phyloP scores from a whole-genome alignment of 2,113 vertebrate genomes.

The Burhinus oedicnemus region DNA sequence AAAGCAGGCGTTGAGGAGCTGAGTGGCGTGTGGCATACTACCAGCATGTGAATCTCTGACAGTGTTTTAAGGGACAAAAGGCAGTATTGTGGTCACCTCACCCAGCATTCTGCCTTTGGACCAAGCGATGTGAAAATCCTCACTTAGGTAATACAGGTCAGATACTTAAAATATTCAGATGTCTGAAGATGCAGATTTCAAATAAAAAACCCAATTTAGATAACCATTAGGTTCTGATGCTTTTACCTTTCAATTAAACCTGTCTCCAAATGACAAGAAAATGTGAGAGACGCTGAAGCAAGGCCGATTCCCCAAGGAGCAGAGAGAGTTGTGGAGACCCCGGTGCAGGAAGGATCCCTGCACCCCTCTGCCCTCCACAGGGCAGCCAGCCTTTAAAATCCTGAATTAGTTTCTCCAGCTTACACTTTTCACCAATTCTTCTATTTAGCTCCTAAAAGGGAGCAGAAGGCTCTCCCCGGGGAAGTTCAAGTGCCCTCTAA shows the following conservation, averaged over 20 bases:
- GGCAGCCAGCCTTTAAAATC: not conserved
- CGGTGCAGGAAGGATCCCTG: not conserved
- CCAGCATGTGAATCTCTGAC: rapidly evolving
- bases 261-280: not conserved
- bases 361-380: not conserved
- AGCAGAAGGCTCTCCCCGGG: not conserved
- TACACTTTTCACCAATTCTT: not conserved
- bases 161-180: not conserved
- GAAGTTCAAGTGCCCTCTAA: not conserved
- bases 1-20: not conserved
- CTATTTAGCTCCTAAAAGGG: not conserved
- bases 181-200: not conserved
- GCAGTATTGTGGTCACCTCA: no score
- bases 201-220: no score
- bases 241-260: no score
- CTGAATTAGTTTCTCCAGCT: not conserved
- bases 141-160: not conserved
- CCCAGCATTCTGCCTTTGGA: no score
- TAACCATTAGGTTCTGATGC: not conserved
- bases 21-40: rapidly evolving
- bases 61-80: not conserved
- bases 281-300: not conserved
- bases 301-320: no score
- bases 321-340: no score
- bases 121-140: rapidly evolving